Conservation (phyloP, 1,140 invertebrate species). For the Lanistes nyassanus region DNA sequence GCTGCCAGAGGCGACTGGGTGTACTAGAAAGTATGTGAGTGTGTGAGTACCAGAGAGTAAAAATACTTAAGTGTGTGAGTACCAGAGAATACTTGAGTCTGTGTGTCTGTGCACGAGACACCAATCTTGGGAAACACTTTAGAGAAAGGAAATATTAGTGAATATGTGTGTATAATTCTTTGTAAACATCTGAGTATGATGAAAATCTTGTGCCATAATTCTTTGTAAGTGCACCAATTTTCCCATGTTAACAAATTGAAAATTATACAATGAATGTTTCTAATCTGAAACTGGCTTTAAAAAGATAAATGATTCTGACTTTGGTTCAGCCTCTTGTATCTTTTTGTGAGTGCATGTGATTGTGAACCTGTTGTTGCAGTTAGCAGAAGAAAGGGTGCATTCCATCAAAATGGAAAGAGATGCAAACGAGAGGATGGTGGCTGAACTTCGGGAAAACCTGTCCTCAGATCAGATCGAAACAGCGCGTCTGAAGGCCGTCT, state of each 20-base stretch:
- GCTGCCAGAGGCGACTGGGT: neutral
- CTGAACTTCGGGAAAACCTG: slow-evolving; percentile 75
- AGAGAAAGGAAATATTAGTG: neutral
- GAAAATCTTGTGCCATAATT: too few species aligned
- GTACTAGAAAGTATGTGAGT: neutral
- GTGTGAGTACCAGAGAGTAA: neutral
- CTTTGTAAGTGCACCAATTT: too few species aligned
- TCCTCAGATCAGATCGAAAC: slow-evolving; percentile 79
- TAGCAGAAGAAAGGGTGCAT: slow-evolving; percentile 79
- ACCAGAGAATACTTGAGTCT: too few species aligned
- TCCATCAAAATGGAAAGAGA: slow-evolving; percentile 75
- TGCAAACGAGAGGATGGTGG: slow-evolving; percentile 77
- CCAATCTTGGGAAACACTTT: too few species aligned
- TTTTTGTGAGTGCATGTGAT: neutral
- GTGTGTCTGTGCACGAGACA: too few species aligned
- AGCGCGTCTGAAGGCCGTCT: slow-evolving; percentile 77
- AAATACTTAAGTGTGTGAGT: too few species aligned
- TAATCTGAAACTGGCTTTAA: too few species aligned
- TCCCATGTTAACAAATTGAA: too few species aligned
- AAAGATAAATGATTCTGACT: neutral
- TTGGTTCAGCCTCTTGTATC: too few species aligned
- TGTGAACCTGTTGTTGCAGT: slow-evolving; percentile 36
- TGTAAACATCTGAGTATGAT: neutral
- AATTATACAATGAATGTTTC: too few species aligned
- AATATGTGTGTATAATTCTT: neutral